Evolutionary conservation across 2,113 vertebrate species (phyloP), one percentile per base, ranked within the genome.

Genomic region (Holacanthus passer): DNA sequence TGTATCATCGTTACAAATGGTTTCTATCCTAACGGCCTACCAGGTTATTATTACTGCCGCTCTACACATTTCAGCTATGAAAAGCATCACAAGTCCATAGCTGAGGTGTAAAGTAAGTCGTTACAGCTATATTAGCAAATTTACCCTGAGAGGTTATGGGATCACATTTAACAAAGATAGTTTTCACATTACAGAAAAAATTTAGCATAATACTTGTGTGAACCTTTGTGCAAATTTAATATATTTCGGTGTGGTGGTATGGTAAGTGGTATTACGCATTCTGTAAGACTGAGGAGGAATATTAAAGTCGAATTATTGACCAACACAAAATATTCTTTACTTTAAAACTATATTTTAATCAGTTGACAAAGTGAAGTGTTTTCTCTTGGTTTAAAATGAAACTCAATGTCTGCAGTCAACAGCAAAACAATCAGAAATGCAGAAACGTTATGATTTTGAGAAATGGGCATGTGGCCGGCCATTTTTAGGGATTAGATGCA

Each of bases 1-100:
- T 60, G 60, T 85, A 76, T 79, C 78, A 77, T 81, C 70, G 55
- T 90, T 85, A 87, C 83, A 81, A 81, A 81, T 87, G 82, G 45
- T 80, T 77, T 90, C 59, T 47, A 24, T 82, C 76, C 64, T 64
- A 56, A 69, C 78, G 55, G 50, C 45, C 76, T 80, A 74, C 45
- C 22, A 59, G 35, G 63, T 69, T 82, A 76, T 83, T 63, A 82
- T 75, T 85, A 37, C 67, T 0, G 22, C 58, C 22, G 65, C 81
- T 78, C 80, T 43, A 68, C 72, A 73, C 39, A 59, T 47, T 29
- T 47, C 2, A 65, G 56, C 69, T 80, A 79, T 73, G 43, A 65
- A 45, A 73, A 80, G 70, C 64, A 65, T 71, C 22, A 48, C 50
- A 35, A 9, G 3, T 73, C 19, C 43, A 67, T n/a, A 43, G 59